These are phyloP conservation scores for Chloroceryle inda DNA, from an alignment of 2,797 vertebrate genomes.

Conservation along the genomic window DNA sequence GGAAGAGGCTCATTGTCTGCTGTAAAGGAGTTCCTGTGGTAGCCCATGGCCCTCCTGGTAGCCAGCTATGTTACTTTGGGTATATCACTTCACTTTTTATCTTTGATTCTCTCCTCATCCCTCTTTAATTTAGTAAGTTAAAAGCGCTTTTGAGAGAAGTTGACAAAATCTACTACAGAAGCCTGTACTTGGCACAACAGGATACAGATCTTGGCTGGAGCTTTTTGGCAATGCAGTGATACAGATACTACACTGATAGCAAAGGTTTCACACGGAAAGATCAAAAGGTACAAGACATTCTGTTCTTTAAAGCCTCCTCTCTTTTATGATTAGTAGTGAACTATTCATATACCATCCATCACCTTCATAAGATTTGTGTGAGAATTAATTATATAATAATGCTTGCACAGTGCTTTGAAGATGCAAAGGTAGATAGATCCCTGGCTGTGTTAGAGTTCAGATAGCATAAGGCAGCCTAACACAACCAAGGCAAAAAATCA, in stretches of 20 bases:
- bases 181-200: background rate
- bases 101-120: background rate
- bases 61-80: background rate
- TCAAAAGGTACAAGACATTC: background rate
- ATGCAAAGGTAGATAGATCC: background rate
- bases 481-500: background rate
- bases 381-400: background rate
- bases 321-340: background rate
- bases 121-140: background rate
- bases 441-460: background rate
- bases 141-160: background rate
- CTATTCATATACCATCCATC: background rate
- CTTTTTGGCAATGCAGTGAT: background rate
- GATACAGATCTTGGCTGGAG: background rate
- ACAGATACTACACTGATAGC: background rate
- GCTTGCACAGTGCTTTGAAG: background rate
- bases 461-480: background rate
- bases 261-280: background rate
- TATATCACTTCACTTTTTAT: background rate
- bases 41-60: background rate
- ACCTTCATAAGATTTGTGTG: background rate
- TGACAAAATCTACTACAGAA: background rate
- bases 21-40: background rate
- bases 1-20: background rate
- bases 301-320: conserved; percentile 7